Conservation (phyloP, 2,797 vertebrate species). For the Sebastes nivosus region DNA sequence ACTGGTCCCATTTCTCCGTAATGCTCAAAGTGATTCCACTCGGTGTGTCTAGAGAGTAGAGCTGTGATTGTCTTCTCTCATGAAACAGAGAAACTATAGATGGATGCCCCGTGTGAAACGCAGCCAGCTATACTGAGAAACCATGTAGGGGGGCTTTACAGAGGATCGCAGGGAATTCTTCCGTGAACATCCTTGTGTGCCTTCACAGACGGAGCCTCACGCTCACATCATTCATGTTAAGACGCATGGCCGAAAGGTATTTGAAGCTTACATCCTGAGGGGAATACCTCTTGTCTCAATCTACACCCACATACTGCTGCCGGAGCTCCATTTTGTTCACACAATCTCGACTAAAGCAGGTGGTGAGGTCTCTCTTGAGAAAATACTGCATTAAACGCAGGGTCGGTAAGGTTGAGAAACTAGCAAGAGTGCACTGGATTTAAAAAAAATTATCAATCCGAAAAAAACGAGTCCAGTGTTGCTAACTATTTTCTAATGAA, state of each 20-base stretch:
- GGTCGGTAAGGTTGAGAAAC: no score
- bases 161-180: conserved; percentile 32
- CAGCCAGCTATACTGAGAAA: conserved; percentile 33
- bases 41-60: conserved; percentile 35
- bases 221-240: conserved; percentile 20
- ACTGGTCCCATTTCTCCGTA: conserved; percentile 44
- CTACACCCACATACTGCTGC: neutral
- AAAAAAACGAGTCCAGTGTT: no score
- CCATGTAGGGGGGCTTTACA: conserved; percentile 28
- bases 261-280: conserved; percentile 21
- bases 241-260: conserved; percentile 38
- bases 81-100: conserved; percentile 26
- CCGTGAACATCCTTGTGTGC: conserved; percentile 16
- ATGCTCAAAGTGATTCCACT: conserved; percentile 55
- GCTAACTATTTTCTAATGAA: no score
- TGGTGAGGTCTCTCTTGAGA: neutral
- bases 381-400: neutral
- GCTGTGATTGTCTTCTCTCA: conserved; percentile 8
- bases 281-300: conserved; percentile 26
- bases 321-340: conserved; percentile 1
- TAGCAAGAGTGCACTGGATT: no score
- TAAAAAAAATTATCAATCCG: no score
- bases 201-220: conserved; percentile 1
- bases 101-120: conserved; percentile 17
- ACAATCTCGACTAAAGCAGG: neutral